phyloP scores from a whole-genome alignment of 2,113 vertebrate species.

The Reinhardtius hippoglossoides region DNA sequence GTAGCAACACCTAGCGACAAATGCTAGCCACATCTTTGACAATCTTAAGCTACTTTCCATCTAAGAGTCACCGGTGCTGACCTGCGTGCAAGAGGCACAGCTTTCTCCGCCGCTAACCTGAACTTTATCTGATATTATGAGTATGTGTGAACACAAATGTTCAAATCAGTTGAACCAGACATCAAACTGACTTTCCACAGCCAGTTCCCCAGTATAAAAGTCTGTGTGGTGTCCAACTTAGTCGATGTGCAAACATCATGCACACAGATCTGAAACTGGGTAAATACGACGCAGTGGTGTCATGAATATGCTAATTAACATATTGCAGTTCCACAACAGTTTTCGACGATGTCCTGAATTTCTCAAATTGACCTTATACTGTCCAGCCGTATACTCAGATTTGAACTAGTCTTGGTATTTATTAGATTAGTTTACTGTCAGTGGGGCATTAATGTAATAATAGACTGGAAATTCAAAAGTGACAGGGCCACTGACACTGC shows the following conservation, averaged over 20 bases:
- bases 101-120: too few species aligned
- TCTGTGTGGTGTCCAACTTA: neutral
- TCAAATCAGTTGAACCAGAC: neutral
- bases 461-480: too few species aligned
- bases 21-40: too few species aligned
- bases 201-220: neutral
- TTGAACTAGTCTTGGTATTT: too few species aligned
- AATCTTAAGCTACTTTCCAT: too few species aligned
- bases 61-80: too few species aligned
- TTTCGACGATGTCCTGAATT: neutral
- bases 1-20: too few species aligned
- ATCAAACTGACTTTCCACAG: neutral
- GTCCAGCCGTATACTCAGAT: neutral
- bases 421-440: too few species aligned
- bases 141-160: neutral
- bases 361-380: too few species aligned
- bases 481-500: neutral
- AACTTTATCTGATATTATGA: too few species aligned
- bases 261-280: neutral
- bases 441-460: too few species aligned
- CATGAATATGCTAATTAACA: neutral
- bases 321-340: neutral
- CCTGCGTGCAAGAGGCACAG: too few species aligned
- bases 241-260: neutral
- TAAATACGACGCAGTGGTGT: neutral